Evolutionary conservation across 1,140 invertebrate genomes (phyloP).

Genomic region (Cheumatopsyche charites): DNA sequence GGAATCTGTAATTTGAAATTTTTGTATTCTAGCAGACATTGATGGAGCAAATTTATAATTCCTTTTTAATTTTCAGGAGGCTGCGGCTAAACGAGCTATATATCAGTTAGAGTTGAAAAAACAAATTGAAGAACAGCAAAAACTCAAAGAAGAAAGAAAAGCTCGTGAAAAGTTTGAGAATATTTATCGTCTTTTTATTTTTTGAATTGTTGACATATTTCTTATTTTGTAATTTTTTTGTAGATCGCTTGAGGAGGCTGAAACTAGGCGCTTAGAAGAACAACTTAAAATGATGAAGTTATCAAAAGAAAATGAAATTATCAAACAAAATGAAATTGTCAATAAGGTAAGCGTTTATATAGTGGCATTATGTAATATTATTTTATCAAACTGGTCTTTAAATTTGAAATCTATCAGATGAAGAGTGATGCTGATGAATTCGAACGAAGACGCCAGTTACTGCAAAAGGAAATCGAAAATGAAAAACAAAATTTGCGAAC

Average conservation of each 20-base stretch:
- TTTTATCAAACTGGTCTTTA: too few species aligned
- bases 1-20: conserved; percentile 52
- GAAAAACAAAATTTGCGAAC: conserved; percentile 52
- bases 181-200: background rate
- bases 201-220: background rate
- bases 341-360: conserved; percentile 32
- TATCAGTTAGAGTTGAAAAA: conserved; percentile 59
- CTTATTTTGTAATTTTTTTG: background rate
- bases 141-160: conserved; percentile 57
- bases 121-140: conserved; percentile 59
- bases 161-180: conserved; percentile 56
- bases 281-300: conserved; percentile 61
- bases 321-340: conserved; percentile 49
- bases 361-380: conserved; percentile 31
- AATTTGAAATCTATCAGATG: conserved; percentile 59
- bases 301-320: conserved; percentile 57
- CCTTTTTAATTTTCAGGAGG: conserved; percentile 51
- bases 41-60: conserved; percentile 1
- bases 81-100: conserved; percentile 52
- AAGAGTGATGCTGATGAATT: conserved; percentile 60
- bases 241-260: conserved; percentile 55
- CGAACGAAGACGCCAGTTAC: conserved; percentile 54
- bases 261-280: conserved; percentile 62
- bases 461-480: conserved; percentile 59
- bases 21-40: conserved; percentile 4